These are phyloP conservation scores for Clusia tigrina DNA, from an alignment of 2,888 invertebrate genomes.

Conservation along the genomic window DNA sequence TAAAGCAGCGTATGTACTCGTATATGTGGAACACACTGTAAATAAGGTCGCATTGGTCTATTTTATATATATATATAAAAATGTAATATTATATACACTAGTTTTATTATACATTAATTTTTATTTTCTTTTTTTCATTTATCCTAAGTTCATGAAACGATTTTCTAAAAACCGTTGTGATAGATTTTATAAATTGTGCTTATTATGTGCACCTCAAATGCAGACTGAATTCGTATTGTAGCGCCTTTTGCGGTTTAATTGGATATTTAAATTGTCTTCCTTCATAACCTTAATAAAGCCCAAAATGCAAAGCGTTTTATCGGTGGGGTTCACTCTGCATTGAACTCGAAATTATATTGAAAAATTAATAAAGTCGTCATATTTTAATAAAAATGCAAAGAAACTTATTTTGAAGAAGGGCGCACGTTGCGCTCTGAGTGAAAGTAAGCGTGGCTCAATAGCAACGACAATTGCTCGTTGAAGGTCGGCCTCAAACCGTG, in stretches of 20 bases:
- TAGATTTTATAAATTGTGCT: conserved; percentile 3
- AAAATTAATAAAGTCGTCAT: conserved; percentile 16
- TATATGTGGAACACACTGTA: background rate
- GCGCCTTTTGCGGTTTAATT: conserved; percentile 19
- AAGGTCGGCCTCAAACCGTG: too few species aligned
- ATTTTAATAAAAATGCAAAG: background rate
- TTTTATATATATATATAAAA: background rate
- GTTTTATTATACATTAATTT: background rate
- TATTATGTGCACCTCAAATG: background rate
- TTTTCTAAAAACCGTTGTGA: conserved; percentile 11
- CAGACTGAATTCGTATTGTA: conserved; percentile 1
- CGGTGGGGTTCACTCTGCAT: background rate
- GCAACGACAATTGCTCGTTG: too few species aligned
- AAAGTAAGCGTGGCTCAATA: too few species aligned
- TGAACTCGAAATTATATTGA: background rate
- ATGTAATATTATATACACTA: background rate
- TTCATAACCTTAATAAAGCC: conserved; percentile 15
- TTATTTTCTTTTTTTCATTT: background rate
- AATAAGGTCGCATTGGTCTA: background rate
- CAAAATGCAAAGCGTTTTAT: background rate
- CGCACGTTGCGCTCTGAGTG: too few species aligned
- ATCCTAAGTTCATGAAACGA: background rate
- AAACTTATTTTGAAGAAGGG: too few species aligned
- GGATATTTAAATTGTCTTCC: conserved; percentile 18
- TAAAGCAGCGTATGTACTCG: too few species aligned